These are phyloP conservation scores for Philopedon plagiatum DNA, from an alignment of 2,888 invertebrate species.

Conservation along the genomic window DNA sequence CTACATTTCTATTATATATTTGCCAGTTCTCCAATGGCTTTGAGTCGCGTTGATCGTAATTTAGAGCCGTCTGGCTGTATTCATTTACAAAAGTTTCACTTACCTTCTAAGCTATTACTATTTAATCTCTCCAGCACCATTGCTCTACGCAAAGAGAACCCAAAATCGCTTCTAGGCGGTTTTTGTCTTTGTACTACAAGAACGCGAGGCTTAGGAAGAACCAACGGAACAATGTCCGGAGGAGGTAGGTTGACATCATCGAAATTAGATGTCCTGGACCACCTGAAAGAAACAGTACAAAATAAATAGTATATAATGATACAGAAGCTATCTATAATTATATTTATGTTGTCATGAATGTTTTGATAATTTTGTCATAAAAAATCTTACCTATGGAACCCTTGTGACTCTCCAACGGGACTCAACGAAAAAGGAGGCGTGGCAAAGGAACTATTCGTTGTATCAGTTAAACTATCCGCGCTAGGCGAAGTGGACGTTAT, in stretches of 20 bases:
- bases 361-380: too few relatives aligned
- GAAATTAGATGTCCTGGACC: slow-evolving; percentile 84
- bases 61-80: too few relatives aligned
- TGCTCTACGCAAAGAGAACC: slow-evolving; percentile 92
- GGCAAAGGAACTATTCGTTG: slow-evolving; percentile 89
- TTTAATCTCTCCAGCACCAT: slow-evolving; percentile 80
- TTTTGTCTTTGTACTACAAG: slow-evolving; percentile 85
- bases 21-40: too few relatives aligned
- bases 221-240: slow-evolving; percentile 79
- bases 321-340: neutral
- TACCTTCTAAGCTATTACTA: slow-evolving; percentile 42
- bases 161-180: slow-evolving; percentile 91
- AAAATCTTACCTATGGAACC: slow-evolving; percentile 73
- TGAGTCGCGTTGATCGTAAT: too few relatives aligned
- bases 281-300: slow-evolving; percentile 69
- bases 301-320: too few relatives aligned
- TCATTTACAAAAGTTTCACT: too few relatives aligned
- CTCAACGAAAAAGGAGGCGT: slow-evolving; percentile 90
- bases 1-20: too few relatives aligned
- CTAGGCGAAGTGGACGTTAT: slow-evolving; percentile 87
- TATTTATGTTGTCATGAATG: too few relatives aligned
- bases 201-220: slow-evolving; percentile 80
- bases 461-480: slow-evolving; percentile 87
- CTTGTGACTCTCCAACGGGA: slow-evolving; percentile 88
- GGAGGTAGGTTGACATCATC: slow-evolving; percentile 82